These are phyloP conservation scores for Apteryx mantelli DNA, from an alignment of 2,113 vertebrate genomes.

Conservation along the genomic window DNA sequence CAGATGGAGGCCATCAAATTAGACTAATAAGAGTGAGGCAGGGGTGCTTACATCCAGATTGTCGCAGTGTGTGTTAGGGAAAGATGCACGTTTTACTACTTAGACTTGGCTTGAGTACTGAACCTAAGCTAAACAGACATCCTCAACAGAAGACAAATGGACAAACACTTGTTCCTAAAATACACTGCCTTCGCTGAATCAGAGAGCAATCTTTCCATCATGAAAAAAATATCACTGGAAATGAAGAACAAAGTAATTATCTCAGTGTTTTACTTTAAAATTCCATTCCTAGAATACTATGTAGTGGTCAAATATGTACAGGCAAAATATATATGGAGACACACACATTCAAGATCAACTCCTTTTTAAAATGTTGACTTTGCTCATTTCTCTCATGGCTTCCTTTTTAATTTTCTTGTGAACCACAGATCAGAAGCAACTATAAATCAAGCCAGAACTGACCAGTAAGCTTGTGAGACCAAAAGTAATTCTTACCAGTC, in stretches of 20 bases:
- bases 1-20: rapidly evolving
- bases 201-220: background rate
- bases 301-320: background rate
- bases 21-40: background rate
- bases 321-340: background rate
- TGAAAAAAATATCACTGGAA: background rate
- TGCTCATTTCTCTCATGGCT: background rate
- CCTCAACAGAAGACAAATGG: background rate
- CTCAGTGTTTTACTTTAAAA: background rate
- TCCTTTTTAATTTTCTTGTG: background rate
- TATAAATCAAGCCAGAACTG: background rate
- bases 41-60: background rate
- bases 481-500: background rate
- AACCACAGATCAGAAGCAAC: background rate
- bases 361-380: background rate
- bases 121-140: background rate
- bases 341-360: background rate
- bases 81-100: background rate
- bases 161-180: background rate
- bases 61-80: rapidly evolving
- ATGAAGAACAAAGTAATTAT: background rate
- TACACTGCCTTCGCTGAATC: background rate
- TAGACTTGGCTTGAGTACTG: background rate
- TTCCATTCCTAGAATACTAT: background rate
- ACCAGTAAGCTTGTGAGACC: background rate